These are phyloP conservation scores for Syrphus vitripennis DNA, from an alignment of 2,888 invertebrate species.

Conservation along the genomic window DNA sequence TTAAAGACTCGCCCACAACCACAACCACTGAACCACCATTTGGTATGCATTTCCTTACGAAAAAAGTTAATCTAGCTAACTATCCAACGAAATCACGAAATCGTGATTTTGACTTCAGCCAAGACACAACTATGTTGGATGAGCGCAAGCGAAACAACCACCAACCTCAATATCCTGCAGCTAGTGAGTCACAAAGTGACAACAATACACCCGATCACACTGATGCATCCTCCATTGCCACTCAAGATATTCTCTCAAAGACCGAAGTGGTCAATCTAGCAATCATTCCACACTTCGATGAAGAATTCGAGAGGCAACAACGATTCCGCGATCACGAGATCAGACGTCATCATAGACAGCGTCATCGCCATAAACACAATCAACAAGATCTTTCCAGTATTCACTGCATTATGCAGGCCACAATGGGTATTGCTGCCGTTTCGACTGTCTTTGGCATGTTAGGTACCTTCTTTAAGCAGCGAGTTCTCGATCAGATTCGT, in stretches of 20 bases:
- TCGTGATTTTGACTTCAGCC: slow-evolving; percentile 79
- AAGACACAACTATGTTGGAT: slow-evolving; percentile 79
- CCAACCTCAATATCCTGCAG: slow-evolving; percentile 62
- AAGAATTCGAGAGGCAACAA: slow-evolving; percentile 79
- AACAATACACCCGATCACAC: slow-evolving; percentile 72
- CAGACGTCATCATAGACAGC: slow-evolving; percentile 78
- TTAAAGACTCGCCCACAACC: slow-evolving; percentile 77
- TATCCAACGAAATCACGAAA: slow-evolving; percentile 77
- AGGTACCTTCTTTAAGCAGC: slow-evolving; percentile 81
- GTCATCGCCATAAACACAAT: slow-evolving; percentile 78
- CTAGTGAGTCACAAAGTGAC: slow-evolving; percentile 57
- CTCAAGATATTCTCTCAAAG: slow-evolving; percentile 79
- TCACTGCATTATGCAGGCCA: slow-evolving; percentile 81
- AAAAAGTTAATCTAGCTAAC: slow-evolving; percentile 78
- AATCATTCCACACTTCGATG: slow-evolving; percentile 81
- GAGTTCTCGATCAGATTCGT: slow-evolving; percentile 80
- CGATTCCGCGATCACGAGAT: slow-evolving; percentile 77
- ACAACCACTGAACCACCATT: slow-evolving; percentile 74
- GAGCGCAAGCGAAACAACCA: slow-evolving; percentile 77
- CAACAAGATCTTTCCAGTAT: slow-evolving; percentile 80
- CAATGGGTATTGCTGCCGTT: slow-evolving; percentile 81
- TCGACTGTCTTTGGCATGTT: slow-evolving; percentile 81
- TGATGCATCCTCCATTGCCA: slow-evolving; percentile 76
- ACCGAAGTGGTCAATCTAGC: slow-evolving; percentile 81
- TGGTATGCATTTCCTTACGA: slow-evolving; percentile 76